A percentile compares a stretch with the other conserved stretches of the same genome.
phyloP scores from a whole-genome alignment of 2,113 vertebrate genomes.

The Prinia subflava region DNA sequence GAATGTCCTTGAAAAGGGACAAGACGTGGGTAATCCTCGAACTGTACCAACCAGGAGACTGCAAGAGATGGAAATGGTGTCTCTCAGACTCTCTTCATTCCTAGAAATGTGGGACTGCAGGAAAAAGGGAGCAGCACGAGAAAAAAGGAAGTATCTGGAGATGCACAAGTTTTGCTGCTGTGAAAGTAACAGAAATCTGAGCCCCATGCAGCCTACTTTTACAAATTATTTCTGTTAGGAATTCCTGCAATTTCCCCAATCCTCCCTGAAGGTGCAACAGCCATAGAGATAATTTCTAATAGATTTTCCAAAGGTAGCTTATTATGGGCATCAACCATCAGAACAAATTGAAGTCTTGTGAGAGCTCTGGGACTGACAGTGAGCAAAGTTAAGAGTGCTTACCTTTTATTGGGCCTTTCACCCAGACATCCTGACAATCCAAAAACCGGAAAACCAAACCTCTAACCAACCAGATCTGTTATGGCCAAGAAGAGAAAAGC shows the following conservation, averaged over 20 bases:
- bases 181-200: background rate
- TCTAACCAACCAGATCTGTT: background rate
- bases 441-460: rapidly evolving
- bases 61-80: background rate
- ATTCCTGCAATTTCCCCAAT: background rate
- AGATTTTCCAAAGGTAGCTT: background rate
- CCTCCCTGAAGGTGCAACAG: background rate
- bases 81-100: background rate
- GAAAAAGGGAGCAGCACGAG: background rate
- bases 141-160: background rate
- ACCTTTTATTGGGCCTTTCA: background rate
- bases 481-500: background rate
- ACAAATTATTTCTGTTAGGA: background rate
- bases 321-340: background rate
- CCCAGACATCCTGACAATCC: background rate
- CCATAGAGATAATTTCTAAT: background rate
- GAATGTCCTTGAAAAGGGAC: background rate
- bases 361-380: background rate
- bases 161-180: rapidly evolving
- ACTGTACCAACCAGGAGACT: background rate
- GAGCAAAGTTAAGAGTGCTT: background rate
- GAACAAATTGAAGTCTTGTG: background rate
- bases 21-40: background rate
- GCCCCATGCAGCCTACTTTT: background rate
- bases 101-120: background rate